Evolutionary conservation across 2,797 vertebrate species (phyloP), one percentile per base, ranked within the genome.

Genomic region (Enteromius paludinosus): DNA sequence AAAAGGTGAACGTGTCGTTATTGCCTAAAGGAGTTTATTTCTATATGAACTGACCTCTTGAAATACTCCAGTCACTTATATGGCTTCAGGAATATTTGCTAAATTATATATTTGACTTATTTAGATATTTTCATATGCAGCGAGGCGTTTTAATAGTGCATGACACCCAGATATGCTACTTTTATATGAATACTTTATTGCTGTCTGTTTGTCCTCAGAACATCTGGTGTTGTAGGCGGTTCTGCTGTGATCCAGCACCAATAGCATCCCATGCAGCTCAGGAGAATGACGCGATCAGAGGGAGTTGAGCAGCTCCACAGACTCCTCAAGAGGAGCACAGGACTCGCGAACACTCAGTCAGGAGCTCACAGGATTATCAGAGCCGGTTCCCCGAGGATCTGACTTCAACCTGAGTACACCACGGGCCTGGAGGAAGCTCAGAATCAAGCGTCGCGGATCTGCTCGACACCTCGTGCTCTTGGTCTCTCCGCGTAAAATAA

Each of bases 211-310:
- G 35, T 66, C 28, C 47, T 35, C 70, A 8, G 47, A 12, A 54
- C 70, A 8, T 41, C 65, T 68, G 66, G 6, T 79, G 52, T 47
- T 72, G 79, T 62, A 65, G 87, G 88, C 92, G 92, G 92, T 91
- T 84, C 89, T 52, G 56, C n/a, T 9, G 54, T 47, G 15, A 33
- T 69, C 59, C 64, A 87, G 88, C 89, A 85, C 90, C 90, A 90
- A 90, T 89, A 86, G 88, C 85, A 70, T 74, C 70, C 28, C n/a
- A 20, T 38, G 45, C 15, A 65, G 79, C 30, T 54, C 14, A 0
- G 79, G 5, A 73, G 79, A 20, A 33, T 73, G 79, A 73, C 69
- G 69, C 69, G 69, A 20, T 61, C 35, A 3, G 33, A 18, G 45
- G 25, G 76, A 52, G 76, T 78, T 11, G 5, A 52, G 43, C 49